Evolutionary conservation across 1,140 invertebrate species (phyloP), one percentile per base, ranked within the genome.

Genomic region (Plodia interpunctella): DNA sequence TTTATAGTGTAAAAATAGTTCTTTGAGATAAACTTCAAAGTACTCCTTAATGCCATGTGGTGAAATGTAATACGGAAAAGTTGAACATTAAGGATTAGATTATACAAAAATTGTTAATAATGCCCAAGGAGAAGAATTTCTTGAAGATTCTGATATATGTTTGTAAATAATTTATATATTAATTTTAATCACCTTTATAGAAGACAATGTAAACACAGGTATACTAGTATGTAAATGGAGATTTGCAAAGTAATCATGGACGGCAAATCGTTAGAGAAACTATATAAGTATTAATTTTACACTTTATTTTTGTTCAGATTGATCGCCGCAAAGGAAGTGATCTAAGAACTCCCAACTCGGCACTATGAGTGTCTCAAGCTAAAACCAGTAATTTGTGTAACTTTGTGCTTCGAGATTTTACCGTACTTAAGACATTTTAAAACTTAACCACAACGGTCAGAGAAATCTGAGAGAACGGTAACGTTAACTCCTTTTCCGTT

Each of bases 1-100:
- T 76, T 82, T 77, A 25, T 25, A 74, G 80, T 86, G 85, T 86
- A 88, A 86, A 88, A 88, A 86, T 88, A 88, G 73, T 81, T 83
- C 67, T 79, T 87, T 83, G 70, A 79, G 76, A 80, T 74, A 76
- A 79, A 75, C 68, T 74, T 80, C 78, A 71, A 88, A 86, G 74
- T 78, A 78, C 57, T 76, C 59, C 68, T 72, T 63, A 72, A 73
- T 63, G 72, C 62, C 64, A 71, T 64, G 51, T 59, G 62, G 65
- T 63, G 66, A 70, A 64, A 61, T 71, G 72, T 68, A 11, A 61
- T 66, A 35, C 13, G 10, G 21, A 25, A n/a, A 25, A 15, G 13
- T 44, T 44, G 56, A 51, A 70, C 59, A 74, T 59, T 35, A 56
- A 70, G 56, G 52, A 70, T 70, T n/a, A n/a, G n/a, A n/a, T n/a